Evolutionary conservation across 2,797 vertebrate species (phyloP).

Genomic region (Tenualosa thibaudeaui): DNA sequence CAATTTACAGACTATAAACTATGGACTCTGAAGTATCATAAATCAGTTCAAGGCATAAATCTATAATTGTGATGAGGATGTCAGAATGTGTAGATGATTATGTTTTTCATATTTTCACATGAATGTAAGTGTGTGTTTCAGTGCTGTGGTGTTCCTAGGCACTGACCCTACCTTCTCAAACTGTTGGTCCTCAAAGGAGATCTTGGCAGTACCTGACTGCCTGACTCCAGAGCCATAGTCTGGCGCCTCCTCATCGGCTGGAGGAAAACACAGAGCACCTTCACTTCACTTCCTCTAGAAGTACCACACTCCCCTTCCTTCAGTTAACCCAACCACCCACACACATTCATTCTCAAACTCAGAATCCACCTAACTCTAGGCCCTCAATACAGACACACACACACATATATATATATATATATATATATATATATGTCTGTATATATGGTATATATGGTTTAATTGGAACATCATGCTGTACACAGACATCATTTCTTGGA

Average conservation of each 20-base stretch:
- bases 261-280: slow-evolving; percentile 69
- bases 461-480: no score
- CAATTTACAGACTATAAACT: background rate
- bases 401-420: no score
- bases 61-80: no score
- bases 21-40: no score
- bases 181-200: slow-evolving; percentile 95
- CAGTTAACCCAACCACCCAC: slow-evolving; percentile 8
- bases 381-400: background rate
- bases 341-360: background rate
- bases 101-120: background rate
- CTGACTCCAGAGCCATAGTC: slow-evolving; percentile 94
- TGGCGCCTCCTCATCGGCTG: slow-evolving; percentile 95
- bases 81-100: no score
- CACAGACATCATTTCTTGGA: no score
- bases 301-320: slow-evolving; percentile 58
- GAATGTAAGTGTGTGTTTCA: background rate
- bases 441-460: no score
- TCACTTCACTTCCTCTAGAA: slow-evolving; percentile 75
- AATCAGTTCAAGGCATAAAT: no score
- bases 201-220: slow-evolving; percentile 93
- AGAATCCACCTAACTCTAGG: background rate
- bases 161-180: slow-evolving; percentile 87
- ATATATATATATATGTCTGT: no score
- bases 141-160: background rate